Evolutionary conservation across 2,888 invertebrate species (phyloP).

Genomic region (Tridacna gigas): DNA sequence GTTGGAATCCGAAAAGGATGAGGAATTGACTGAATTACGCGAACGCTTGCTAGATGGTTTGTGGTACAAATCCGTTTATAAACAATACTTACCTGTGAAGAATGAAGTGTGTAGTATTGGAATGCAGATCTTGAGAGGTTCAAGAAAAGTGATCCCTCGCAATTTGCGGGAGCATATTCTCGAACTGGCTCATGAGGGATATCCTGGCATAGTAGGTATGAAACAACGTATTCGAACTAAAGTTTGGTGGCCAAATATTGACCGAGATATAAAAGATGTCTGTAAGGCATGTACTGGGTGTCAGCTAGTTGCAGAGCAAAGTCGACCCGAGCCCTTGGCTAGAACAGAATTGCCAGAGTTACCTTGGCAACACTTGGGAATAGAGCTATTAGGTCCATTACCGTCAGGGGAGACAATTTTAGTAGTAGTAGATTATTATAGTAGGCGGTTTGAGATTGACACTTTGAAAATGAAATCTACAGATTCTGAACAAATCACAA

Average conservation of each 20-base stretch:
- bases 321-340: slow-evolving; percentile 7
- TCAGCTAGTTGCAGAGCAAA: slow-evolving; percentile 37
- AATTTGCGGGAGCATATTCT: slow-evolving; percentile 30
- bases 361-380: slow-evolving; percentile 51
- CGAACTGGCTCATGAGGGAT: slow-evolving; percentile 51
- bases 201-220: slow-evolving; percentile 53
- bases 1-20: slow-evolving; percentile 31
- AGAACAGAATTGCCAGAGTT: slow-evolving; percentile 39
- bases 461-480: slow-evolving; percentile 18
- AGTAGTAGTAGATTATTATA: slow-evolving; percentile 36
- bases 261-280: slow-evolving; percentile 24
- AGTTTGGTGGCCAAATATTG: slow-evolving; percentile 63
- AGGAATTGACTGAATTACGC: slow-evolving; percentile 19
- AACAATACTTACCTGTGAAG: slow-evolving; percentile 31
- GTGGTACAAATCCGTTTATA: slow-evolving; percentile 11
- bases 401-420: slow-evolving; percentile 17
- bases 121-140: slow-evolving; percentile 18
- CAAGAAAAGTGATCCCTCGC: slow-evolving; percentile 37
- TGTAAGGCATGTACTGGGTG: slow-evolving; percentile 43
- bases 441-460: slow-evolving; percentile 31
- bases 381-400: slow-evolving; percentile 44
- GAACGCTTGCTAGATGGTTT: slow-evolving; percentile 15
- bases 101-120: slow-evolving; percentile 36
- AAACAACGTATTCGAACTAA: slow-evolving; percentile 42
- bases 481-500: slow-evolving; percentile 12